Conservation (phyloP, 2,797 vertebrate species). For the Tolypeutes matacus region DNA sequence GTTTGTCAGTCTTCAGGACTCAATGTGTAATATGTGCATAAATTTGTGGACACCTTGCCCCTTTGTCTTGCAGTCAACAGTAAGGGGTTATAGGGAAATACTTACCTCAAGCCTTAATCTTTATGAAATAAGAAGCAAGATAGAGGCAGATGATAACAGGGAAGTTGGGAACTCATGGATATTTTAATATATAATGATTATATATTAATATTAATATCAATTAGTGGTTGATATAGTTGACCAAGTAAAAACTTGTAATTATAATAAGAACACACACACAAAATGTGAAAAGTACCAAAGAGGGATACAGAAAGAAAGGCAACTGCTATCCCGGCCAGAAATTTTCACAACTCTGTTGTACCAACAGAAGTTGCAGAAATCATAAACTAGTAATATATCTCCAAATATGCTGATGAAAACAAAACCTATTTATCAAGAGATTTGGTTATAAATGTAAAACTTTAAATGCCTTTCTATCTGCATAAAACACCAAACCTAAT, state of each 20-base stretch:
- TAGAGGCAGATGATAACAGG: background rate
- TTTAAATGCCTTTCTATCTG: slow-evolving; percentile 22
- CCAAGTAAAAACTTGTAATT: slow-evolving; percentile 42
- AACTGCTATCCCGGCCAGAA: slow-evolving; percentile 31
- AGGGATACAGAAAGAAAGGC: background rate
- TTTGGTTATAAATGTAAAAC: slow-evolving; percentile 40
- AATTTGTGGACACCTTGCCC: background rate
- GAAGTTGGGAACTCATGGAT: background rate
- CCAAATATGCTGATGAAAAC: slow-evolving; percentile 17
- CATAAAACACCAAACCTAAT: slow-evolving; percentile 55
- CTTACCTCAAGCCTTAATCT: background rate
- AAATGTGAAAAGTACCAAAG: slow-evolving; percentile 38
- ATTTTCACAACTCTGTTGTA: slow-evolving; percentile 52
- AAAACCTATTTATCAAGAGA: slow-evolving; percentile 25
- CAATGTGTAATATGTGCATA: background rate
- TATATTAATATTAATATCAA: no score
- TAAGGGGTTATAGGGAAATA: background rate
- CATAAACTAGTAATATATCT: slow-evolving; percentile 38
- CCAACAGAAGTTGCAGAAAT: slow-evolving; percentile 42
- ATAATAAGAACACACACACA: background rate
- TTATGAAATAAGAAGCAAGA: slow-evolving; percentile 3
- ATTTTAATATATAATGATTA: slow-evolving; percentile 61
- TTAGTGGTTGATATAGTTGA: background rate
- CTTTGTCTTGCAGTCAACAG: background rate
- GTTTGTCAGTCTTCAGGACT: slow-evolving; percentile 41